These are phyloP conservation scores for Drosophila subsilvestris DNA, from an alignment of 2,888 invertebrate genomes.

Conservation along the genomic window DNA sequence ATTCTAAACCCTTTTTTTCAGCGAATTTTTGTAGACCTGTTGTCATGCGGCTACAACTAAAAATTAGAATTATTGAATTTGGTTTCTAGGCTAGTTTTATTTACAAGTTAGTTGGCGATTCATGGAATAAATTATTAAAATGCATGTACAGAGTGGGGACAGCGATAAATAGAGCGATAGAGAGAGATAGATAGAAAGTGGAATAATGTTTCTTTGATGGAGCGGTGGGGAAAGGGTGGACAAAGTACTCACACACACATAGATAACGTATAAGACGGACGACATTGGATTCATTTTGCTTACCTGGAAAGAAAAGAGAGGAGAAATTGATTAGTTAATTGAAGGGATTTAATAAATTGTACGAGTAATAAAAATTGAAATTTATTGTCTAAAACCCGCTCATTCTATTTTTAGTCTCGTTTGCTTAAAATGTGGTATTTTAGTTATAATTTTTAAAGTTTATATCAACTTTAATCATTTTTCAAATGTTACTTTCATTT, in stretches of 20 bases:
- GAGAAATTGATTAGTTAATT: slow-evolving; percentile 2
- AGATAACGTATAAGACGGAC: neutral
- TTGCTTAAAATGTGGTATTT: too few species aligned
- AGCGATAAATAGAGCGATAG: slow-evolving; percentile 4
- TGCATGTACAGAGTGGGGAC: slow-evolving; percentile 20
- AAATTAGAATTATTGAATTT: neutral
- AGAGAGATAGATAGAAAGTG: slow-evolving; percentile 2
- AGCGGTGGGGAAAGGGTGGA: slow-evolving; percentile 10
- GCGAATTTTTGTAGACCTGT: neutral
- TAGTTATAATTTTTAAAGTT: too few species aligned
- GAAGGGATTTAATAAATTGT: neutral
- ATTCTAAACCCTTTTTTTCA: neutral
- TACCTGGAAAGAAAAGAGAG: slow-evolving; percentile 55
- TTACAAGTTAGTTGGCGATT: slow-evolving; percentile 42
- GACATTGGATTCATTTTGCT: slow-evolving; percentile 27
- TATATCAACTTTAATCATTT: too few species aligned
- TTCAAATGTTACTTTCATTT: neutral
- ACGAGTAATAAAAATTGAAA: too few species aligned
- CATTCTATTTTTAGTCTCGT: too few species aligned
- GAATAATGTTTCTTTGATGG: slow-evolving; percentile 19
- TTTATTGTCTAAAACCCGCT: too few species aligned
- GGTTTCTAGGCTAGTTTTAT: slow-evolving; percentile 19
- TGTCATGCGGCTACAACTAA: neutral
- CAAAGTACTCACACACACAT: slow-evolving; percentile 54
- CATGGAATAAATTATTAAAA: slow-evolving; percentile 14